phyloP scores from a whole-genome alignment of 1,140 invertebrate genomes.

The Batillaria attramentaria region DNA sequence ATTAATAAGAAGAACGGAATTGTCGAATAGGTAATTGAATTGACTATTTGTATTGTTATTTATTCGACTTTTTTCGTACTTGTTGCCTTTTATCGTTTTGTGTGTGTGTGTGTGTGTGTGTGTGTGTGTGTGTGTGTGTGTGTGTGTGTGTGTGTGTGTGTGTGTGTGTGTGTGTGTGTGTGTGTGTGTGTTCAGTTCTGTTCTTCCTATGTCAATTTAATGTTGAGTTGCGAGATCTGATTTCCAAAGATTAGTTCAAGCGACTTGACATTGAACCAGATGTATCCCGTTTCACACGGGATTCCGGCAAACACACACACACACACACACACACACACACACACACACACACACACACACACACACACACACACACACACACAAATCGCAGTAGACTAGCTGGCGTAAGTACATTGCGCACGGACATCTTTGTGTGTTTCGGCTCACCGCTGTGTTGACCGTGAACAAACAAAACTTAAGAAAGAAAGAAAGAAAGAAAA shows the following conservation, averaged over 20 bases:
- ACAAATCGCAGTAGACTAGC: no score
- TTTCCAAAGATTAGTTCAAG: neutral
- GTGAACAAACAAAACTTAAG: no score
- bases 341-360: neutral
- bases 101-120: constrained; percentile 2
- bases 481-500: no score
- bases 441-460: no score
- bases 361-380: constrained; percentile 11
- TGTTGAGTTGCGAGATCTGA: neutral
- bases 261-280: no score
- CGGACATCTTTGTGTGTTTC: no score
- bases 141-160: constrained; percentile 2
- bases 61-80: neutral
- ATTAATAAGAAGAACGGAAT: no score
- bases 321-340: neutral
- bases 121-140: constrained; percentile 2
- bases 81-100: neutral
- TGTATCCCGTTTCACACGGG: neutral
- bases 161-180: neutral
- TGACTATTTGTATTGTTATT: no score
- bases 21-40: no score
- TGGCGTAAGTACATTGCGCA: no score
- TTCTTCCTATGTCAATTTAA: neutral
- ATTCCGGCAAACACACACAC: neutral
- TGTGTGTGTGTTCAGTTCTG: neutral